Conservation (phyloP, 2,113 vertebrate species). For the Poecile atricapillus region DNA sequence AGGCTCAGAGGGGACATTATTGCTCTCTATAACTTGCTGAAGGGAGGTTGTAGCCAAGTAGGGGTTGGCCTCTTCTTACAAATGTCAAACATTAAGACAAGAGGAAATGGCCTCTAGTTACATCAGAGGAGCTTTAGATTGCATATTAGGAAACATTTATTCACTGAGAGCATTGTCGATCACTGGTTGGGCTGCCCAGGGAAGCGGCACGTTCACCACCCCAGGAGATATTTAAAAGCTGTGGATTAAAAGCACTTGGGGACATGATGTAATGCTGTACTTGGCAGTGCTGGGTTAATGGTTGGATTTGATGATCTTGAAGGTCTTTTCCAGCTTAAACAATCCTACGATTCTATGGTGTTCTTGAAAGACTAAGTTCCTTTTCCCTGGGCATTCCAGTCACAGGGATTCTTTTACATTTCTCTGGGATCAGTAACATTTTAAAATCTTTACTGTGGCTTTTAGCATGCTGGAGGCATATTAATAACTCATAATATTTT, state of each 20-base stretch:
- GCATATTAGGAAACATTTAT: background rate
- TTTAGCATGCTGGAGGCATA: background rate
- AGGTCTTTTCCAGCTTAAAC: background rate
- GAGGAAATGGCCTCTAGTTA: background rate
- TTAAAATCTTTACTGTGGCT: background rate
- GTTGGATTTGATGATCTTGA: background rate
- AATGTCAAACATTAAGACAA: background rate
- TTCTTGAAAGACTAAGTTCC: background rate
- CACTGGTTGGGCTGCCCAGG: background rate
- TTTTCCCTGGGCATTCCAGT: background rate
- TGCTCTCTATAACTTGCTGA: background rate
- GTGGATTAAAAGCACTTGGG: background rate
- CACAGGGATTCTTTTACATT: background rate
- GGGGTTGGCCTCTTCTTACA: accelerated
- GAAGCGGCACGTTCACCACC: background rate
- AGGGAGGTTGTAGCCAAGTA: background rate
- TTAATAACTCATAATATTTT: background rate
- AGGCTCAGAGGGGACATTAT: background rate
- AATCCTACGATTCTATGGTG: background rate
- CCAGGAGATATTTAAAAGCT: background rate
- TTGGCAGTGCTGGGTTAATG: background rate
- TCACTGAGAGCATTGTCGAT: background rate
- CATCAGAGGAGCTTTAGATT: background rate
- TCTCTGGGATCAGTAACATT: background rate
- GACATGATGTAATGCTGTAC: background rate